phyloP scores from a whole-genome alignment of 2,113 vertebrate genomes.

The Campylorhamphus procurvoides region DNA sequence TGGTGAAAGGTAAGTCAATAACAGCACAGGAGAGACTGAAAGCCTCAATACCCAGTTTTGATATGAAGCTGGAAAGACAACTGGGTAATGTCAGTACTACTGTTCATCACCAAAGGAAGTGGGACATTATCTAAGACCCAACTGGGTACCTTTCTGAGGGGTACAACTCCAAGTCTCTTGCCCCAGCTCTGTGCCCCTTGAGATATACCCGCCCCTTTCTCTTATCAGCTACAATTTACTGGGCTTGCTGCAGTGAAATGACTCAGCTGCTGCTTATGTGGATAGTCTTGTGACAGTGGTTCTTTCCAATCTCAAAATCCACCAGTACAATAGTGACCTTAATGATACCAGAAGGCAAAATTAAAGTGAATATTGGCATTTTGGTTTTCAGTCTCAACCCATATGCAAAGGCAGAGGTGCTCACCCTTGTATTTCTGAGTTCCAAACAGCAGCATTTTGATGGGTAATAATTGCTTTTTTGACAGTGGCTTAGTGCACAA shows the following conservation, averaged over 20 bases:
- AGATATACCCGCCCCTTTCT: accelerated
- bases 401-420: not conserved
- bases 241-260: not conserved
- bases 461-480: not conserved
- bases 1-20: not conserved
- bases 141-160: not conserved
- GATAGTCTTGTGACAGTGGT: not conserved
- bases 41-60: not conserved
- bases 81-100: not conserved
- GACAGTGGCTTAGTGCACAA: not conserved
- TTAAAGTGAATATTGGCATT: not conserved
- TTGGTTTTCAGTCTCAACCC: not conserved
- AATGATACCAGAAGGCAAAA: not conserved
- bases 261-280: not conserved
- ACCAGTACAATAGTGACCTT: not conserved
- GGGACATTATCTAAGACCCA: not conserved
- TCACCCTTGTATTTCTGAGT: not conserved
- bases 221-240: not conserved
- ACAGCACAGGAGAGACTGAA: not conserved
- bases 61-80: not conserved
- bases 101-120: not conserved
- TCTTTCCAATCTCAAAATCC: not conserved
- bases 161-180: not conserved
- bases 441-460: not conserved
- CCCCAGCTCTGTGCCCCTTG: not conserved